Percentiles rank a stretch among this genome's conserved stretches.
phyloP scores from a whole-genome alignment of 2,113 vertebrate species.

The Ochotona curzoniae region DNA sequence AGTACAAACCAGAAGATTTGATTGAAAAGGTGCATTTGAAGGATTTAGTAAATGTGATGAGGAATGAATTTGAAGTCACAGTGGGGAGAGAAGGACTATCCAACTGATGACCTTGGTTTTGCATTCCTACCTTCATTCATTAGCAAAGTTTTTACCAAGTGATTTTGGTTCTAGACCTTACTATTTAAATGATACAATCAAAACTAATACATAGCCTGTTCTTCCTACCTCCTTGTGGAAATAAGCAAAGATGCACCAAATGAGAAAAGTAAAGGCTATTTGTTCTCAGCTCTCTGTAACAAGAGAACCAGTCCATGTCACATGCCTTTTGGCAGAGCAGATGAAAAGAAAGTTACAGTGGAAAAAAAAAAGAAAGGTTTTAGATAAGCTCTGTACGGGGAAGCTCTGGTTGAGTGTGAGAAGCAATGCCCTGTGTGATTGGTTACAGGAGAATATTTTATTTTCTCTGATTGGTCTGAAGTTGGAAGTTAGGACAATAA shows the following conservation, averaged over 20 bases:
- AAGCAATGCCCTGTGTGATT: not conserved
- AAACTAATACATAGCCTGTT: not conserved
- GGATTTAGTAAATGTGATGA: not conserved
- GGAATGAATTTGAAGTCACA: not conserved
- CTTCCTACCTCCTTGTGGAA: not conserved
- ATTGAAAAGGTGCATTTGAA: not conserved
- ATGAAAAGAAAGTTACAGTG: not conserved
- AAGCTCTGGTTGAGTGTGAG: not conserved
- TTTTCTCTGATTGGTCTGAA: not conserved
- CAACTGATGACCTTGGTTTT: conserved; percentile 10
- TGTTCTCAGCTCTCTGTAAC: not conserved
- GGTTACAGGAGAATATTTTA: not conserved
- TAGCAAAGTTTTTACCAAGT: not conserved
- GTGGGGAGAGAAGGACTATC: not conserved
- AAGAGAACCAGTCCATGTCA: not conserved
- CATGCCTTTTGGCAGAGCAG: not conserved
- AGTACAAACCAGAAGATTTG: not conserved
- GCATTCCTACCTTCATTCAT: not conserved
- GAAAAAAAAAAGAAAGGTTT: not conserved
- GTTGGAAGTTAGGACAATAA: not conserved
- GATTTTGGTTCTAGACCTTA: not conserved
- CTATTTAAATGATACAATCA: not conserved
- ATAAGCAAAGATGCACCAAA: not conserved
- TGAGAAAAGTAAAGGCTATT: not conserved
- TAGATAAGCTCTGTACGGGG: not conserved